These are phyloP conservation scores for Silurus lanzhouensis DNA, from an alignment of 2,797 vertebrate species.

Conservation along the genomic window DNA sequence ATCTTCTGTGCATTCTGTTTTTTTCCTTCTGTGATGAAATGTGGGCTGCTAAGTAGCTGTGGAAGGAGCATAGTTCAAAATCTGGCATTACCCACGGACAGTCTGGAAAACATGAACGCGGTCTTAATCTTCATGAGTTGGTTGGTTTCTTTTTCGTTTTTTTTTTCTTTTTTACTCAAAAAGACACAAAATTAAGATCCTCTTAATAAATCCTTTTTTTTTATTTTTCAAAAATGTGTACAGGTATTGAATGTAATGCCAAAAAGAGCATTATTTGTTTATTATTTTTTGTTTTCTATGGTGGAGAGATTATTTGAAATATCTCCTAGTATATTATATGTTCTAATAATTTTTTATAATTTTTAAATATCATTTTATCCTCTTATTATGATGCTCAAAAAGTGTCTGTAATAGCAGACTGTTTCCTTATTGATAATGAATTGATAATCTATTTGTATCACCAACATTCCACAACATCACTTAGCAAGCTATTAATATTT, in stretches of 20 bases:
- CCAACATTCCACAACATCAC: background rate
- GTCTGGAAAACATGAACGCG: constrained; percentile 2
- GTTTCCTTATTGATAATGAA: background rate
- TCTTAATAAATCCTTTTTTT: background rate
- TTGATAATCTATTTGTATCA: background rate
- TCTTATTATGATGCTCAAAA: background rate
- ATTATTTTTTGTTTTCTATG: no score
- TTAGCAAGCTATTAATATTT: background rate
- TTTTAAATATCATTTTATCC: background rate
- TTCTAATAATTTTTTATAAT: no score
- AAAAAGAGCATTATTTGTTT: no score
- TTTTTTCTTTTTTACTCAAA: background rate
- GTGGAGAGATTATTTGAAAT: no score
- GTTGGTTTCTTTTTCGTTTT: background rate
- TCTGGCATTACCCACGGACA: background rate
- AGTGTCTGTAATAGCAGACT: background rate
- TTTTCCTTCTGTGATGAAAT: background rate
- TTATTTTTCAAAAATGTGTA: background rate
- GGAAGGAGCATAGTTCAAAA: constrained; percentile 15
- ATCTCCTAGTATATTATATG: no score
- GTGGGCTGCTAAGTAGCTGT: background rate
- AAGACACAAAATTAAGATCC: background rate
- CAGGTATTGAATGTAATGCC: no score
- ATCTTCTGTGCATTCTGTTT: background rate
- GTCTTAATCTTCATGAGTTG: constrained; percentile 23